A percentile compares a stretch with the other conserved stretches of the same genome.
Evolutionary conservation across 2,113 vertebrate genomes (phyloP).

Genomic region (Chitala chitala): DNA sequence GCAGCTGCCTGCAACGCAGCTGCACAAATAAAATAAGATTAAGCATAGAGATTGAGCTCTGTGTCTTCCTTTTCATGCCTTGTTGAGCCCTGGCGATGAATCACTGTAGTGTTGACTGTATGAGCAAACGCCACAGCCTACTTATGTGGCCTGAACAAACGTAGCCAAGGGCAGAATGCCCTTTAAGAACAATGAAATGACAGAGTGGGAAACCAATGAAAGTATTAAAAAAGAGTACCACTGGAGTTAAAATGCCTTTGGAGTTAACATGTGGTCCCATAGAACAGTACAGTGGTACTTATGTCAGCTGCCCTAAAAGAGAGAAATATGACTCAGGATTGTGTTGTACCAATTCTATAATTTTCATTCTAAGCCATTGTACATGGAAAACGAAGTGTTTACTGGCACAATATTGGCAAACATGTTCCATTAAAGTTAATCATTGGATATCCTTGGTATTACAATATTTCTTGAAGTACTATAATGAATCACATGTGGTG

Average conservation of each 20-base stretch:
- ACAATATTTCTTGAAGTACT: too few relatives aligned
- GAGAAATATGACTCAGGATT: too few relatives aligned
- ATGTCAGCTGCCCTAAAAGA: neutral
- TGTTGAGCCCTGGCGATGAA: neutral
- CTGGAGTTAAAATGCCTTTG: neutral
- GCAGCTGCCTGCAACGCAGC: neutral
- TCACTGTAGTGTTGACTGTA: conserved; percentile 5
- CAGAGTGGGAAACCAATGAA: neutral
- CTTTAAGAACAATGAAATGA: neutral
- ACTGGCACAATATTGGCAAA: too few relatives aligned
- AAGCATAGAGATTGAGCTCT: neutral
- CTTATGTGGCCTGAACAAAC: neutral
- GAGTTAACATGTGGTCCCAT: neutral
- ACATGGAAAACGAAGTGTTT: too few relatives aligned
- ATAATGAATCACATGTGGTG: too few relatives aligned
- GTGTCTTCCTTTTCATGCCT: neutral
- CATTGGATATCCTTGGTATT: too few relatives aligned
- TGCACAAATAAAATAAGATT: neutral
- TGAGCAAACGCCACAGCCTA: neutral
- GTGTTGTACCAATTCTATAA: too few relatives aligned
- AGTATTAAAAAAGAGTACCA: neutral
- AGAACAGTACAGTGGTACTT: neutral
- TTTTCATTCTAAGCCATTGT: too few relatives aligned
- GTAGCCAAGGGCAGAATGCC: neutral
- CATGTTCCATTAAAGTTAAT: too few relatives aligned